Base-by-base conservation (phyloP, 2,113 vertebrate genomes). In the rabbit (Oryctolagus cuniculus) region DNA sequence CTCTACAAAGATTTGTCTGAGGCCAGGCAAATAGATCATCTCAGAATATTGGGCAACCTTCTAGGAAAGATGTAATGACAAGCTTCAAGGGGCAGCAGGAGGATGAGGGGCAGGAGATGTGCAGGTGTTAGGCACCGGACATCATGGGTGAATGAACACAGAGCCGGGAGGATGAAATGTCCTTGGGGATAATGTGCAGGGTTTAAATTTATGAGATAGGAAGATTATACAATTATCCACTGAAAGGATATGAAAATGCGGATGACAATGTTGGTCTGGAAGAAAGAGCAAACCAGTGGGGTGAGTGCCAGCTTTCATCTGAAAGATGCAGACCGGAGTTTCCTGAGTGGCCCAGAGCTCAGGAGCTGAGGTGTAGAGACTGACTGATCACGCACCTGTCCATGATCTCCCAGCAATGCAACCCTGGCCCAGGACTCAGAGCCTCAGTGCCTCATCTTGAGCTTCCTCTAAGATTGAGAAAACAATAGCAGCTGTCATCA, bases 1-100 rank as follows among this genome's bases (percentile, higher is more conserved):
- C 16, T 34, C 69, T 67, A 87, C 89, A 94, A 94, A 61, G n/a
- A 90, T 70, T 93, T 22, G 58, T 69, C 67, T 79, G 67, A 25
- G 38, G 27, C 74, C 69, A 88, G 19, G 0, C 85, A 22, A 81
- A 64, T 36, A 75, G 29, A 81, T 69, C 82, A 87, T 15, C 17
- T 38, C 63, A 36, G 49, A 70, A 31, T 25, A 49, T 58, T 75
- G 58, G 74, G 22, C 73, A 66, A 0, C 64, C 75, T 90, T 77
- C 31, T 44, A 44, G 15, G 3, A 51, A 15, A 87, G 67, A 92
- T 21, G 3, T 44, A 51, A 77, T 58, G 22, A 74, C 31, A 67
- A 74, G 15, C 34, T 12, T 67, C 19, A 2, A 87, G 7, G 44
- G 67, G 24, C 0, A 36, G 21, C 29, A 66, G 27, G 15, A 63